A percentile compares a stretch with the other conserved stretches of the same genome.
phyloP scores from a whole-genome alignment of 2,113 vertebrate species.

The Eulemur rufifrons region DNA sequence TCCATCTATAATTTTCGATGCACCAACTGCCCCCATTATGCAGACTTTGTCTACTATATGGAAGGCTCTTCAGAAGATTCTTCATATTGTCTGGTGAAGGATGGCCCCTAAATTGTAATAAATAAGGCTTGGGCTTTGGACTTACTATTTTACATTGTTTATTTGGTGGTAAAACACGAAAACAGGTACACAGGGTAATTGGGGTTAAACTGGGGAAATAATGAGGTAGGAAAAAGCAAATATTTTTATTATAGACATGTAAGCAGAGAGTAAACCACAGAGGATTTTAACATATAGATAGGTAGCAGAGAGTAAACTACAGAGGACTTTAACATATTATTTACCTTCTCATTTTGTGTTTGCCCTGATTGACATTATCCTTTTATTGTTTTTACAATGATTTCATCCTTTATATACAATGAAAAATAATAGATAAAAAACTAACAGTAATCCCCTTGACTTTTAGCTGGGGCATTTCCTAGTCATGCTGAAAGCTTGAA shows the following conservation, averaged over 20 bases:
- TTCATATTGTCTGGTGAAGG: neutral
- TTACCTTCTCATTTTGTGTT: neutral
- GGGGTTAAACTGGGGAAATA: neutral
- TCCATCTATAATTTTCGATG: neutral
- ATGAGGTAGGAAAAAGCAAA: neutral
- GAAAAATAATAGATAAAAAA: neutral
- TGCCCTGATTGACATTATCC: neutral
- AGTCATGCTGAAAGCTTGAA: conserved; percentile 31
- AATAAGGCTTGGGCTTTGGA: neutral
- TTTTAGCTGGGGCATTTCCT: neutral
- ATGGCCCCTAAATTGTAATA: neutral
- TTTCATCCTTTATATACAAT: neutral
- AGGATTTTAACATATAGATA: neutral
- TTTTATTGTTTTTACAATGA: neutral
- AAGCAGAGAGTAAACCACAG: neutral
- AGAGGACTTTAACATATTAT: neutral
- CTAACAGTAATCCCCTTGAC: neutral
- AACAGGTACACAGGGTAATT: neutral
- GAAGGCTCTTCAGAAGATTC: neutral
- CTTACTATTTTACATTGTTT: neutral
- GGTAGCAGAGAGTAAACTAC: neutral
- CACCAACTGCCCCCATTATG: neutral
- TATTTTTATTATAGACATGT: neutral
- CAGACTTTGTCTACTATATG: neutral
- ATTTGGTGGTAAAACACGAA: neutral